Evolutionary conservation across 2,888 invertebrate genomes (phyloP), one percentile per base, ranked within the genome.

Genomic region (Nemotelus nigrinus): DNA sequence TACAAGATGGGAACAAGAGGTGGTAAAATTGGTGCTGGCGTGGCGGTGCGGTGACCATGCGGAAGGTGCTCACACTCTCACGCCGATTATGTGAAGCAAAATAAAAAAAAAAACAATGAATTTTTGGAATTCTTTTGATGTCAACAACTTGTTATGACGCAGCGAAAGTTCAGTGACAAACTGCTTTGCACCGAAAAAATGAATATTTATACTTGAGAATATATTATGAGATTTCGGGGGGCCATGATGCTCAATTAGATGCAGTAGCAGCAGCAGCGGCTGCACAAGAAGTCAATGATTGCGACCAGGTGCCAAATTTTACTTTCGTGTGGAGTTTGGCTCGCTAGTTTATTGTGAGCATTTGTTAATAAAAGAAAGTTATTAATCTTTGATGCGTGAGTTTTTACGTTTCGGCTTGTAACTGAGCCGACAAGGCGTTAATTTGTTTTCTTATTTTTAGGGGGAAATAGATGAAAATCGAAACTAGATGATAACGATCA

Each of bases 161-260:
- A 65, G 65, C 65, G 65, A 65, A 65, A 65, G 65, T 65, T 25
- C 43, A 25, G 65, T 43, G 65, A 65, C 65, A 63, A 63, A 39
- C 8, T 7, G 47, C 47, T n/a, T 45, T 10, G 65, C 65, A 25
- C 50, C 6, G 8, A 50, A 50, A 50, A 8, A 50, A 5, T 50
- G 50, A 50, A 50, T 7, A 50, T 5, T 7, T 50, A 50, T 50
- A 50, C 8, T 50, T 5, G 8, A 50, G 50, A 50, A 50, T 50
- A 7, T 50, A 8, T 50, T 50, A 50, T 8, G 8, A 7, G 5
- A 8, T 8, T 50, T 50, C 5, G 50, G 25, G 25, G 25, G 25
- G 25, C 25, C 25, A 25, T 25, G 25, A 25, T 25, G 25, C 25
- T 25, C 25, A 25, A 25, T 25, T 25, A 25, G 25, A 25, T 25